Evolutionary conservation across 2,888 invertebrate species (phyloP).

Genomic region (Eilema caniola): DNA sequence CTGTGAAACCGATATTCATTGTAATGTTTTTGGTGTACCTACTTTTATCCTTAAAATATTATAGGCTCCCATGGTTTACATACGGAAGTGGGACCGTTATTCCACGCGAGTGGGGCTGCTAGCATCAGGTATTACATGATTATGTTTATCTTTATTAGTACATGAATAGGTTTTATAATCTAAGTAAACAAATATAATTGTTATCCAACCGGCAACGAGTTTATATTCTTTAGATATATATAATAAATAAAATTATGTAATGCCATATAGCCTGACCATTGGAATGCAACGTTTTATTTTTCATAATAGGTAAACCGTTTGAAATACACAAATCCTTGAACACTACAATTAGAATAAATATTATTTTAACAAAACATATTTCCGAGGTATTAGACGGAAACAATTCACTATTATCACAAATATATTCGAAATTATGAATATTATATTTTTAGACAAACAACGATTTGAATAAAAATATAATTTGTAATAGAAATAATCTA

Average conservation of each 20-base stretch:
- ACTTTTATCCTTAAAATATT: too few species aligned
- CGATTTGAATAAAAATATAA: background rate
- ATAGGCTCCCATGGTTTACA: too few species aligned
- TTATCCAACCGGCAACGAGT: background rate
- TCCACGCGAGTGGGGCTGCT: too few species aligned
- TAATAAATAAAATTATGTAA: background rate
- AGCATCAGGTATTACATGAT: too few species aligned
- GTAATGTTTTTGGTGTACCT: too few species aligned
- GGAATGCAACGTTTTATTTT: background rate
- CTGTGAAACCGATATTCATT: too few species aligned
- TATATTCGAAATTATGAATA: background rate
- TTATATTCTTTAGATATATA: background rate
- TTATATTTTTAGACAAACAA: background rate
- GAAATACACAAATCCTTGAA: conserved; percentile 10
- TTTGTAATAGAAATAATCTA: conserved; percentile 1
- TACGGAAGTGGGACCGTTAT: too few species aligned
- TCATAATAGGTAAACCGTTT: background rate
- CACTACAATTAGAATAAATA: background rate
- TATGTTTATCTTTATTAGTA: too few species aligned
- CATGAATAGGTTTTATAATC: background rate
- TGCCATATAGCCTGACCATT: background rate
- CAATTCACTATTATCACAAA: background rate
- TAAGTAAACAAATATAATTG: conserved; percentile 4
- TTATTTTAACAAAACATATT: conserved; percentile 10
- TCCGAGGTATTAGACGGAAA: conserved; percentile 8